A percentile compares a stretch with the other conserved stretches of the same genome.
These are phyloP conservation scores for Atractosteus spatula DNA, from an alignment of 2,113 vertebrate genomes.

Conservation along the genomic window DNA sequence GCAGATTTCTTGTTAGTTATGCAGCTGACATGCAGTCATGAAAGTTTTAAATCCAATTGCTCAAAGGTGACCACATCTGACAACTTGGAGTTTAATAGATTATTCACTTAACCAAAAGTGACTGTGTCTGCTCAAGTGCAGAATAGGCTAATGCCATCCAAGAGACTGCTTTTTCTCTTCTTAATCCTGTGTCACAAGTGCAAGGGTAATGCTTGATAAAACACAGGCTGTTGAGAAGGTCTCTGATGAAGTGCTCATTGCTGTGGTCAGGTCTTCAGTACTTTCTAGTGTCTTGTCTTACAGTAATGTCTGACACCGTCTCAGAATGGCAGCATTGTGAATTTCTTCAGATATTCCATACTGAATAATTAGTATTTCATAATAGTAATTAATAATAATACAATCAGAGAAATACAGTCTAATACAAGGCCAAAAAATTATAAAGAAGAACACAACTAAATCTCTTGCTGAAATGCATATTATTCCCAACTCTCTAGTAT, in stretches of 20 bases:
- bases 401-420: background rate
- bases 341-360: background rate
- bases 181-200: conserved; percentile 1
- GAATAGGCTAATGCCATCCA: conserved; percentile 1
- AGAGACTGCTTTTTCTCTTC: conserved; percentile 7
- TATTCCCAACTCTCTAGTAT: too few relatives aligned
- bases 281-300: conserved; percentile 1
- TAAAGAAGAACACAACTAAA: too few relatives aligned
- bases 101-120: conserved; percentile 12
- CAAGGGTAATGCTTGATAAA: background rate
- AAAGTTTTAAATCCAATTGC: conserved; percentile 12
- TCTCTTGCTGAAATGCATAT: too few relatives aligned
- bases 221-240: background rate
- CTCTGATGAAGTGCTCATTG: conserved; percentile 2
- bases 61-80: conserved; percentile 19
- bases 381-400: background rate
- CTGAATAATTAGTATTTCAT: too few relatives aligned
- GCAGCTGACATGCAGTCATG: conserved; percentile 15
- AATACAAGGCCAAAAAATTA: too few relatives aligned
- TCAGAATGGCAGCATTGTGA: background rate
- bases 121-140: conserved; percentile 14
- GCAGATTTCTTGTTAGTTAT: conserved; percentile 18
- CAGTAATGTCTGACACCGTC: background rate
- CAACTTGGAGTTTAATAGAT: background rate
- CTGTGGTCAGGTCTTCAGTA: background rate